Percentiles rank a stretch among this genome's conserved stretches.
These are phyloP conservation scores for Aspidiotus rigidus DNA, from an alignment of 2,888 invertebrate genomes.

Conservation along the genomic window DNA sequence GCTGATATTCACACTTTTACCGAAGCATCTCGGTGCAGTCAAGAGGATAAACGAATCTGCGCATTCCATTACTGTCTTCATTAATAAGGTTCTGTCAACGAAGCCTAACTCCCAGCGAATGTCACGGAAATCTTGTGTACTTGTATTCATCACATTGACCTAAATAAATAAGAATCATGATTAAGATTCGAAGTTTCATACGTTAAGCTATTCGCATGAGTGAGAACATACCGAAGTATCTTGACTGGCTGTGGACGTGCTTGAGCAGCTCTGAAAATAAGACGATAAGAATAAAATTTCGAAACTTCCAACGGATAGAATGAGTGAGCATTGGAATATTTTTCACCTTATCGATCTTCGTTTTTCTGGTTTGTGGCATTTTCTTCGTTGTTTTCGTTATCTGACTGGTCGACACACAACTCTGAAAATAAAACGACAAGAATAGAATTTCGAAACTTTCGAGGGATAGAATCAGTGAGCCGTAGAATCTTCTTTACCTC, in stretches of 20 bases:
- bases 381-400: no score
- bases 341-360: no score
- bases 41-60: not conserved
- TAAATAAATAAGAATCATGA: slow-evolving; percentile 6
- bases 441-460: no score
- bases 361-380: no score
- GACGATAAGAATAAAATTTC: not conserved
- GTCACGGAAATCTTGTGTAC: not conserved
- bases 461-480: no score
- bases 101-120: not conserved
- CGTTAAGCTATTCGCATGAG: slow-evolving; percentile 4
- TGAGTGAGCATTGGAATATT: slow-evolving; percentile 7
- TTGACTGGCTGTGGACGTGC: not conserved
- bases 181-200: slow-evolving; percentile 10
- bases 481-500: no score
- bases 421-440: no score
- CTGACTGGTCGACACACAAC: no score
- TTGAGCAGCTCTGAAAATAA: slow-evolving; percentile 11
- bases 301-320: slow-evolving; percentile 10
- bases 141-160: not conserved
- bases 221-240: slow-evolving; percentile 1
- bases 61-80: not conserved
- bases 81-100: not conserved
- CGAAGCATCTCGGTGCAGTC: not conserved
- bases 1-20: slow-evolving; percentile 3